These are phyloP conservation scores for Cynaeus angustus DNA, from an alignment of 2,888 invertebrate genomes.

Conservation along the genomic window DNA sequence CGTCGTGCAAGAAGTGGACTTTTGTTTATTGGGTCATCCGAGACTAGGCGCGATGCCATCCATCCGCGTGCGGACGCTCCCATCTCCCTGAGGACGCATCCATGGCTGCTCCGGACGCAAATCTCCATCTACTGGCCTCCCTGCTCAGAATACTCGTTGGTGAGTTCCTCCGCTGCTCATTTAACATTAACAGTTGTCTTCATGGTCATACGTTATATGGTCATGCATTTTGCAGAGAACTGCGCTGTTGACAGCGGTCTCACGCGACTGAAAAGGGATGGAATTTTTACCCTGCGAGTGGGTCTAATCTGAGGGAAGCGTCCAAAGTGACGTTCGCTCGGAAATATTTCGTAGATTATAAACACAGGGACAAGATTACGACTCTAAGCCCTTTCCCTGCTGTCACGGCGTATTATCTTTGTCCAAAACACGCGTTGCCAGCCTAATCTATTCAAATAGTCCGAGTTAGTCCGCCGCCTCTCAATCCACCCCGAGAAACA, in stretches of 20 bases:
- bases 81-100: constrained; percentile 64
- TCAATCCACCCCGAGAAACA: background rate
- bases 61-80: constrained; percentile 47
- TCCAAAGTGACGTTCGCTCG: constrained; percentile 11
- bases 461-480: background rate
- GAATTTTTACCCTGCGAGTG: background rate
- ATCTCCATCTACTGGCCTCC: constrained; percentile 75
- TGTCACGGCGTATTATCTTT: constrained; percentile 44
- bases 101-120: constrained; percentile 77
- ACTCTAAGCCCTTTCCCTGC: constrained; percentile 29
- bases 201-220: background rate
- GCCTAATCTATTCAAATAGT: constrained; percentile 41
- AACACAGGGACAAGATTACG: constrained; percentile 38
- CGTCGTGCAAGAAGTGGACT: constrained; percentile 34
- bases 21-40: constrained; percentile 31
- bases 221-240: too few species aligned
- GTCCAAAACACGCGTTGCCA: constrained; percentile 19
- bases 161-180: constrained; percentile 69
- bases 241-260: background rate
- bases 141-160: constrained; percentile 78
- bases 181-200: constrained; percentile 27
- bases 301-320: background rate
- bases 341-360: constrained; percentile 32
- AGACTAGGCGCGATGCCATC: constrained; percentile 41
- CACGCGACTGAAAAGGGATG: constrained; percentile 5